Conservation (phyloP, 1,140 invertebrate genomes). For the Lerema accius region DNA sequence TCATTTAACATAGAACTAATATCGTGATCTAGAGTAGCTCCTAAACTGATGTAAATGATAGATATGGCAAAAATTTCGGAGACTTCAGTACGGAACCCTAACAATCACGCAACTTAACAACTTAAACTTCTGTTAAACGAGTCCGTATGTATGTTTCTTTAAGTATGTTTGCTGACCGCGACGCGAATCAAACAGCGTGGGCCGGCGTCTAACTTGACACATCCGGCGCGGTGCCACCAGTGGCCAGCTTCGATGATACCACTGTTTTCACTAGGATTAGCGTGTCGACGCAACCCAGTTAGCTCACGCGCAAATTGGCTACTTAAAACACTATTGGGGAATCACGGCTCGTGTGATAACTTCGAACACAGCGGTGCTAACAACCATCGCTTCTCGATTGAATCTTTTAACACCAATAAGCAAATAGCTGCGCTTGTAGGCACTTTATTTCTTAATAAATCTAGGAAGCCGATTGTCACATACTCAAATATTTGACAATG, state of each 20-base stretch:
- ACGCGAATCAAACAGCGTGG: conserved; percentile 41
- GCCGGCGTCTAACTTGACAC: conserved; percentile 41
- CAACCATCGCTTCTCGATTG: neutral
- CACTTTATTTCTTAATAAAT: neutral
- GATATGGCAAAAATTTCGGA: too few species aligned
- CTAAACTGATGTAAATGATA: too few species aligned
- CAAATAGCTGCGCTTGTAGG: too few species aligned
- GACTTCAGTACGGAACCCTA: too few species aligned
- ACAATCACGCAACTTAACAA: too few species aligned
- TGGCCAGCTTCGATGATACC: conserved; percentile 23
- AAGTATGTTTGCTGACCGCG: conserved; percentile 29
- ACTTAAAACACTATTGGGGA: conserved; percentile 32
- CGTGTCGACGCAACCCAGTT: conserved; percentile 21
- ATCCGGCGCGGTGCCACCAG: conserved; percentile 38
- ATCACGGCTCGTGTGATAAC: conserved; percentile 21
- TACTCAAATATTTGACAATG: neutral
- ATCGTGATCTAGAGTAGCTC: too few species aligned
- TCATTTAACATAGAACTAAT: too few species aligned
- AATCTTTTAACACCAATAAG: neutral
- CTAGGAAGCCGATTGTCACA: neutral
- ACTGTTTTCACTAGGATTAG: conserved; percentile 31
- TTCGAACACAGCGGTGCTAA: neutral
- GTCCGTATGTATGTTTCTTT: conserved; percentile 14
- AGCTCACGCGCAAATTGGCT: conserved; percentile 26
- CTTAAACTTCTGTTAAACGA: too few species aligned